phyloP scores from a whole-genome alignment of 2,797 vertebrate species.

The Hippoglossus hippoglossus region DNA sequence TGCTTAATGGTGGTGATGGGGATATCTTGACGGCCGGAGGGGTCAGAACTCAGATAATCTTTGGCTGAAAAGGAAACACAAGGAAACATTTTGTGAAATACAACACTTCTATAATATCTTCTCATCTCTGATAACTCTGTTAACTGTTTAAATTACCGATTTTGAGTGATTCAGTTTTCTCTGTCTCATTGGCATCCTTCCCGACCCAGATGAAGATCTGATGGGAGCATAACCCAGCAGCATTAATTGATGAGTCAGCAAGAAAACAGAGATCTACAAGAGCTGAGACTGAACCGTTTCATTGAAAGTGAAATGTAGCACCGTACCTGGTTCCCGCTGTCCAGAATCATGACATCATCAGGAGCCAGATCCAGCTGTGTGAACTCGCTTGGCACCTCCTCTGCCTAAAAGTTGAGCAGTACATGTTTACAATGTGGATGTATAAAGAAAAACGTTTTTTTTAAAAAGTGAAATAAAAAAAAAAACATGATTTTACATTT shows the following conservation, averaged over 20 bases:
- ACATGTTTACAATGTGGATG: conserved; percentile 3
- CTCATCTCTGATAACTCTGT: not conserved
- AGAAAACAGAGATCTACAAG: not conserved
- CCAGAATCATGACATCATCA: conserved; percentile 87
- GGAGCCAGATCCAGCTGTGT: conserved; percentile 81
- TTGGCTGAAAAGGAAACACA: conserved; percentile 68
- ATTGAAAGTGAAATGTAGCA: conserved; percentile 1
- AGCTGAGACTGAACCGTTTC: not conserved
- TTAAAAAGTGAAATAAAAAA: too few relatives aligned
- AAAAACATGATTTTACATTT: too few relatives aligned
- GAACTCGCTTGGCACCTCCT: conserved; percentile 82
- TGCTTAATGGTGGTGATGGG: conserved; percentile 78
- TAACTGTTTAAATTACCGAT: conserved; percentile 74
- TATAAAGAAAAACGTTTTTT: too few relatives aligned
- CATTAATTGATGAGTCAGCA: conserved; percentile 3
- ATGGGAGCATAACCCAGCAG: not conserved
- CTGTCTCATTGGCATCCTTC: conserved; percentile 79
- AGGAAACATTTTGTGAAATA: not conserved
- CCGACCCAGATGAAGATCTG: conserved; percentile 85
- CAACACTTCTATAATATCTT: not conserved
- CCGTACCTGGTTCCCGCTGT: conserved; percentile 78
- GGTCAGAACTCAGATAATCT: conserved; percentile 78
- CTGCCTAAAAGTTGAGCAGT: conserved; percentile 67
- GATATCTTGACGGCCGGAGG: conserved; percentile 67
- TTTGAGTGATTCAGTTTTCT: conserved; percentile 70